phyloP scores from a whole-genome alignment of 2,888 invertebrate species.

The Eupithecia insigniata region DNA sequence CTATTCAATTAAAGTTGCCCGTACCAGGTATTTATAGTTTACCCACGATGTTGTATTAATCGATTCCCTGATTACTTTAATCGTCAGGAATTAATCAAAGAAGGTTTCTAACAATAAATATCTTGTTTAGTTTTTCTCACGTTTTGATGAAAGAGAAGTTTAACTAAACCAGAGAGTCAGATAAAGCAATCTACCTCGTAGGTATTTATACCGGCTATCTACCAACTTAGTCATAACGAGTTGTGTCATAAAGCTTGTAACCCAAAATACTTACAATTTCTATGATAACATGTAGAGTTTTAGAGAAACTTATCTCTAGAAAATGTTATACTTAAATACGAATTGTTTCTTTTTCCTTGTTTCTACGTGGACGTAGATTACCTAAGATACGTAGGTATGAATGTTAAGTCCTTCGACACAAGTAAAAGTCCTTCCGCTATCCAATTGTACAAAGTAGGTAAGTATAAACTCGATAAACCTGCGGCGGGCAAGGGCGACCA shows the following conservation, averaged over 20 bases:
- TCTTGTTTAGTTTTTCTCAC: background rate
- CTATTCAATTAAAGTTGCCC: too few relatives aligned
- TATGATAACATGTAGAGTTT: background rate
- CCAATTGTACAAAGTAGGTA: background rate
- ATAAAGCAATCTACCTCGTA: background rate
- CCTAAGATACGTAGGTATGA: background rate
- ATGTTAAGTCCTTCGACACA: background rate
- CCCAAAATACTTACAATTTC: background rate
- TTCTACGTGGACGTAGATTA: background rate
- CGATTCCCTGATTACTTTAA: background rate
- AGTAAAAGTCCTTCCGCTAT: constrained; percentile 7
- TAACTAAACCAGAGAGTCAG: background rate
- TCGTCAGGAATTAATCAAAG: background rate
- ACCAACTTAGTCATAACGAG: background rate
- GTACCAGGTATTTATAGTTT: too few relatives aligned
- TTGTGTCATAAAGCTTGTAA: background rate
- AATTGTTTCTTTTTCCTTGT: too few relatives aligned
- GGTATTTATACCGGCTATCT: background rate
- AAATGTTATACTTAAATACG: too few relatives aligned
- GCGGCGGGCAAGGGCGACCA: constrained; percentile 25
- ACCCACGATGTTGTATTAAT: background rate
- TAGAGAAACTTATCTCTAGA: background rate
- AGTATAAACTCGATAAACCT: constrained; percentile 21
- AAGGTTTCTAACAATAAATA: background rate
- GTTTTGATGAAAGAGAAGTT: background rate